Evolutionary conservation across 2,888 invertebrate species (phyloP), one percentile per base, ranked within the genome.

Genomic region (Anoplius nigerrimus): DNA sequence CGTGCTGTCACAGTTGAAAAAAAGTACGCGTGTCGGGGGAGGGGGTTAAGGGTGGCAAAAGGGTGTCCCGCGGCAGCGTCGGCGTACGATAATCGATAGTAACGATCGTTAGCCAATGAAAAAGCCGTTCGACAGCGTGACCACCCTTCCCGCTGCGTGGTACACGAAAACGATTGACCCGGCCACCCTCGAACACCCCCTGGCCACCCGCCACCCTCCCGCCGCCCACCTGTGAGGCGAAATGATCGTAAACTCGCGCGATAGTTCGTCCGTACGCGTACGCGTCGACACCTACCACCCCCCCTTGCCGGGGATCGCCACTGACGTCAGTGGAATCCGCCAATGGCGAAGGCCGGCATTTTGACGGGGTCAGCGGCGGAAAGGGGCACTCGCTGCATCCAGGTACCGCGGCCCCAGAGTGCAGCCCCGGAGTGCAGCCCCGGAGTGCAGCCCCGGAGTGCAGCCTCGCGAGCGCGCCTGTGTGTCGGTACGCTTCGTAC

Each of bases 311-410:
- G 60, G 69, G 60, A 68, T 59, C 69, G 46, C 48, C 55, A 42
- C 56, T 79, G 78, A 79, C 78, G 77, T 77, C 74, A 74, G 63
- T 69, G 62, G 64, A 62, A 66, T 66, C 71, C 69, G 66, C 74
- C 75, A 75, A 74, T 76, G 62, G 70, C 63, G 67, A 71, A 62
- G 66, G 59, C 51, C 55, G 63, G 34, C 60, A 52, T 22, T n/a
- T n/a, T 24, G 54, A 72, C 52, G 43, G 65, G 63, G 57, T 58
- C 66, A 66, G 48, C 61, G 56, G 68, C 53, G 57, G 27, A 52
- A 22, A 46, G 21, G 18, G 3, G 18, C 52, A 0, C 48, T 16
- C 48, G 34, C 34, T 11, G 34, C 34, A 34, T 34, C 34, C 34
- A 34, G 34, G 34, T 34, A 3, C 34, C 34, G 34, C 34, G 34